These are phyloP conservation scores for Amiota communis DNA, from an alignment of 2,888 invertebrate genomes.

Conservation along the genomic window DNA sequence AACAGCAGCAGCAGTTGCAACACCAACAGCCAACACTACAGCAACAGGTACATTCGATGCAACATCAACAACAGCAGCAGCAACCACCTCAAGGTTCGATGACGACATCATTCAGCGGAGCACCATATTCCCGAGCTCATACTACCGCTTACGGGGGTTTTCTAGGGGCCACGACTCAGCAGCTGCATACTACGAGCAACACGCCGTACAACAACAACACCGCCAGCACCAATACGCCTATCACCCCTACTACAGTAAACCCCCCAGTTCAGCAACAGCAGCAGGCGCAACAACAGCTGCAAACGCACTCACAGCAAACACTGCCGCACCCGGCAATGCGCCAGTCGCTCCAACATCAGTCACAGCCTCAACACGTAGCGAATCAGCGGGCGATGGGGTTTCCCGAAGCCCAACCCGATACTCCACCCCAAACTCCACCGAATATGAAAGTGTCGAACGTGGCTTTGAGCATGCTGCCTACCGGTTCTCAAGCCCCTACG, in stretches of 20 bases:
- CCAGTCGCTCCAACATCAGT: slow-evolving; percentile 49
- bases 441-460: slow-evolving; percentile 92
- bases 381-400: slow-evolving; percentile 79
- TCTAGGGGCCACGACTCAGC: slow-evolving; percentile 75
- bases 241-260: slow-evolving; percentile 68
- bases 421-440: slow-evolving; percentile 94
- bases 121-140: slow-evolving; percentile 76
- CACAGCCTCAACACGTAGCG: slow-evolving; percentile 65
- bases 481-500: slow-evolving; percentile 77
- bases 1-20: slow-evolving; percentile 39
- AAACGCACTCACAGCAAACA: slow-evolving; percentile 44
- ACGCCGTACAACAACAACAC: slow-evolving; percentile 59
- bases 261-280: slow-evolving; percentile 43
- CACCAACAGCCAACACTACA: slow-evolving; percentile 62
- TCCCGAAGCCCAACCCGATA: slow-evolving; percentile 89
- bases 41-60: slow-evolving; percentile 46
- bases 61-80: slow-evolving; percentile 55
- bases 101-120: slow-evolving; percentile 73
- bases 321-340: slow-evolving; percentile 56
- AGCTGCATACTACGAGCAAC: slow-evolving; percentile 69
- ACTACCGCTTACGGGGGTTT: slow-evolving; percentile 78
- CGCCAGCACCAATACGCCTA: slow-evolving; percentile 62
- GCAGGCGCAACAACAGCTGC: slow-evolving; percentile 34
- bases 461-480: slow-evolving; percentile 81
- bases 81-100: slow-evolving; percentile 60